Evolutionary conservation across 2,797 vertebrate species (phyloP).

Genomic region (Podarcis lilfordi): DNA sequence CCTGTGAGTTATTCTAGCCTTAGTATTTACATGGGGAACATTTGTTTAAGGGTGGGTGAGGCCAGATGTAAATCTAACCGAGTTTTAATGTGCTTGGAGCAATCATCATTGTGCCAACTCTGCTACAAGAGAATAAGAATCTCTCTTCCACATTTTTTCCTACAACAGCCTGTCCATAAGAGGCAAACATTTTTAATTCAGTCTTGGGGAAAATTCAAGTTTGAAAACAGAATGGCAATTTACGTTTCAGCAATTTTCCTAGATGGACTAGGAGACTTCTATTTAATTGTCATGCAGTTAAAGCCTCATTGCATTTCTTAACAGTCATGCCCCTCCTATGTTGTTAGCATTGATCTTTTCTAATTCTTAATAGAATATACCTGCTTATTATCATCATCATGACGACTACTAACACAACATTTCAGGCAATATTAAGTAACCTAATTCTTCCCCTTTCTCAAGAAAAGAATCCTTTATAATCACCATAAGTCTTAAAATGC

Average conservation of each 20-base stretch:
- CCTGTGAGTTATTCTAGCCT: too few relatives aligned
- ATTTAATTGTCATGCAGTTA: not conserved
- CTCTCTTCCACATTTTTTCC: too few relatives aligned
- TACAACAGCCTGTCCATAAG: not conserved
- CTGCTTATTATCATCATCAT: not conserved
- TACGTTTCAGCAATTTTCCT: not conserved
- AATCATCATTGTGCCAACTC: too few relatives aligned
- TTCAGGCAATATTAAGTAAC: not conserved
- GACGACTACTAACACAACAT: not conserved
- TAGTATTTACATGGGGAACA: too few relatives aligned
- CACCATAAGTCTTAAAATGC: not conserved
- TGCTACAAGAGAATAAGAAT: too few relatives aligned
- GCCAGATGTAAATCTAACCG: too few relatives aligned
- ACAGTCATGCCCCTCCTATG: not conserved
- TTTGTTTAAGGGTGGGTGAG: too few relatives aligned
- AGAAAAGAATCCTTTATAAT: not conserved
- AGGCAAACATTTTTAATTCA: not conserved
- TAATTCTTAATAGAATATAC: constrained; percentile 6
- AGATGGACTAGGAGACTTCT: not conserved
- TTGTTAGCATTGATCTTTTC: constrained; percentile 13
- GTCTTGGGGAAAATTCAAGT: not conserved
- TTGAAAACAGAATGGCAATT: not conserved
- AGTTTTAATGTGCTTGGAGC: too few relatives aligned
- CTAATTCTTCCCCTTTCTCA: not conserved
- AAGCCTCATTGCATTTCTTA: not conserved